Percentiles rank a stretch among this genome's conserved stretches.
phyloP scores from a whole-genome alignment of 1,140 invertebrate species.

The Trachelipus rathkii region DNA sequence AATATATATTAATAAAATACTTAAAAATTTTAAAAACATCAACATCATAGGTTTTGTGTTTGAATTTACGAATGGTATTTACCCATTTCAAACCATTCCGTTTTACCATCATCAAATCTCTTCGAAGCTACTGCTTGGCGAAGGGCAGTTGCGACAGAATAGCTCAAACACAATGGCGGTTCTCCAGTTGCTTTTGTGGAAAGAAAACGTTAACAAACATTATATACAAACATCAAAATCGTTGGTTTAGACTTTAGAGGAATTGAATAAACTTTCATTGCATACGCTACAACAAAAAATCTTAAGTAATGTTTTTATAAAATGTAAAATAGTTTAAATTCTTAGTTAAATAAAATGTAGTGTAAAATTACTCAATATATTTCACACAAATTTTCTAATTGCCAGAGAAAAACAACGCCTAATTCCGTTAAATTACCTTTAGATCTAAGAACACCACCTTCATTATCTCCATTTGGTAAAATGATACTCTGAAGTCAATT shows the following conservation, averaged over 20 bases:
- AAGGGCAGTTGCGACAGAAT: conserved; percentile 64
- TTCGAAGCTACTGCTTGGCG: conserved; percentile 65
- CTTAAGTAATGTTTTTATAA: too few species aligned
- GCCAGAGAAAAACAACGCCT: background rate
- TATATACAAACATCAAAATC: background rate
- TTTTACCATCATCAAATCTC: conserved; percentile 57
- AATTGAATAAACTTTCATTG: too few species aligned
- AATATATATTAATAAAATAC: too few species aligned
- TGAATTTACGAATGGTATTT: too few species aligned
- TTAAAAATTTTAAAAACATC: too few species aligned
- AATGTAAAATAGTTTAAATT: background rate
- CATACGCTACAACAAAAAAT: too few species aligned
- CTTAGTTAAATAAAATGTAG: background rate
- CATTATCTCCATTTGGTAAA: conserved; percentile 67
- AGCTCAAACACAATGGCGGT: conserved; percentile 67
- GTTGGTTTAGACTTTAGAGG: too few species aligned
- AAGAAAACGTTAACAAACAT: background rate
- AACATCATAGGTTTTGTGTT: too few species aligned
- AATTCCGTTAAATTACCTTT: conserved; percentile 62
- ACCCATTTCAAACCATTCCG: conserved; percentile 52
- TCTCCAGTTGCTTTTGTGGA: conserved; percentile 65
- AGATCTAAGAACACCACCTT: conserved; percentile 65
- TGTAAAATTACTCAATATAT: background rate
- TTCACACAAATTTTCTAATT: background rate
- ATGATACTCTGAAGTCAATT: conserved; percentile 70